A percentile compares a stretch with the other conserved stretches of the same genome.
Conservation (phyloP, 2,888 invertebrate genomes). For the Nysson spinosus region DNA sequence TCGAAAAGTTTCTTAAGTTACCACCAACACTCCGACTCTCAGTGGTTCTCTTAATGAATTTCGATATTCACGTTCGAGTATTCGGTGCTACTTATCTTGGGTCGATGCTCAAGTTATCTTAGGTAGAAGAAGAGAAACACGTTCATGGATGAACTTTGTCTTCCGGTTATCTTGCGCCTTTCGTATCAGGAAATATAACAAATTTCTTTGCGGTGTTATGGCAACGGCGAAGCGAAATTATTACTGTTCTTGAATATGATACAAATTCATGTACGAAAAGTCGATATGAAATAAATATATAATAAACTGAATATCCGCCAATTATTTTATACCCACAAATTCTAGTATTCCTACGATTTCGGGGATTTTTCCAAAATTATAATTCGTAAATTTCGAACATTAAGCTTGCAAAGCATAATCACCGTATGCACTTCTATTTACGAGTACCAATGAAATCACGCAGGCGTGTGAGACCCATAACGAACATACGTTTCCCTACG, state of each 20-base stretch:
- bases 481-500: slow-evolving; percentile 44
- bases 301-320: no score
- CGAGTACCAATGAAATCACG: slow-evolving; percentile 38
- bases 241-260: no score
- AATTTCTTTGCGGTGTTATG: slow-evolving; percentile 29
- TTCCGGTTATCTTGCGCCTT: slow-evolving; percentile 45
- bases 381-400: no score
- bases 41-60: neutral
- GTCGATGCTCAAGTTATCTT: slow-evolving; percentile 36
- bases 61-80: slow-evolving; percentile 1
- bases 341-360: no score
- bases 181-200: slow-evolving; percentile 43
- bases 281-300: no score
- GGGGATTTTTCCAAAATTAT: no score
- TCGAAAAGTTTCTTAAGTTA: slow-evolving; percentile 64
- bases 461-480: slow-evolving; percentile 2
- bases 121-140: slow-evolving; percentile 7
- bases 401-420: no score
- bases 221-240: no score
- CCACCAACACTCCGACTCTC: neutral
- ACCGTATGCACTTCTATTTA: slow-evolving; percentile 21
- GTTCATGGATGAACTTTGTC: slow-evolving; percentile 38
- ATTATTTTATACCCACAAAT: no score
- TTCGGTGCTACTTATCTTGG: slow-evolving; percentile 35
- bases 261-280: no score